phyloP scores from a whole-genome alignment of 2,113 vertebrate genomes.

The Balaeniceps rex region DNA sequence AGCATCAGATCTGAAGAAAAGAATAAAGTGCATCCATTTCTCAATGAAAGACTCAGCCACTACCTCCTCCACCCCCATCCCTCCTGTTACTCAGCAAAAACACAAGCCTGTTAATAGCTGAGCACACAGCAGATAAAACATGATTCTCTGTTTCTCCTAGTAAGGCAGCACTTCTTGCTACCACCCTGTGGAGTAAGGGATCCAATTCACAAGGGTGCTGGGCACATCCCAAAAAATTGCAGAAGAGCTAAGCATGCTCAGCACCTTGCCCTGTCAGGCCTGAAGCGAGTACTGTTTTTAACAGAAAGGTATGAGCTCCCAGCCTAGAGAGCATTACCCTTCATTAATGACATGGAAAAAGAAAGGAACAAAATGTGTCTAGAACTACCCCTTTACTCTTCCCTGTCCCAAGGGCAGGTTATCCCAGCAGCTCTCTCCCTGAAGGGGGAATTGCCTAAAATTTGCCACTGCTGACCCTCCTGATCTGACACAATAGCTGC shows the following conservation, averaged over 20 bases:
- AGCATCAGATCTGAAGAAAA: slow-evolving; percentile 91
- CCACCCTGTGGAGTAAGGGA: background rate
- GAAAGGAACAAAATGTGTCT: background rate
- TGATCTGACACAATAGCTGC: background rate
- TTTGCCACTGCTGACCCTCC: background rate
- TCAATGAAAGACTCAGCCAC: background rate
- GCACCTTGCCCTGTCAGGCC: background rate
- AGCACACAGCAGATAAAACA: background rate
- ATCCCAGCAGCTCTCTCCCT: background rate
- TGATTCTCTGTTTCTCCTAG: background rate
- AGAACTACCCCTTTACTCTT: background rate
- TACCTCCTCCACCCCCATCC: background rate
- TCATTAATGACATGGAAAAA: background rate
- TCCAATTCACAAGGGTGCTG: background rate
- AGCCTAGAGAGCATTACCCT: background rate
- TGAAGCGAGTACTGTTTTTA: background rate
- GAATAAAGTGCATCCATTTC: background rate
- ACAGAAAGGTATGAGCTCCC: background rate
- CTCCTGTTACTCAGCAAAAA: slow-evolving; percentile 24
- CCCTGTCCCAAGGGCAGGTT: background rate
- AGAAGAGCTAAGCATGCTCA: background rate
- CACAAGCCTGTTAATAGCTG: background rate
- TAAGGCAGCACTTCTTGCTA: background rate
- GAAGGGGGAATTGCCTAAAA: background rate
- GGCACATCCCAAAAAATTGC: background rate